Conservation (phyloP, 2,113 vertebrate species). For the Grallaria varia region DNA sequence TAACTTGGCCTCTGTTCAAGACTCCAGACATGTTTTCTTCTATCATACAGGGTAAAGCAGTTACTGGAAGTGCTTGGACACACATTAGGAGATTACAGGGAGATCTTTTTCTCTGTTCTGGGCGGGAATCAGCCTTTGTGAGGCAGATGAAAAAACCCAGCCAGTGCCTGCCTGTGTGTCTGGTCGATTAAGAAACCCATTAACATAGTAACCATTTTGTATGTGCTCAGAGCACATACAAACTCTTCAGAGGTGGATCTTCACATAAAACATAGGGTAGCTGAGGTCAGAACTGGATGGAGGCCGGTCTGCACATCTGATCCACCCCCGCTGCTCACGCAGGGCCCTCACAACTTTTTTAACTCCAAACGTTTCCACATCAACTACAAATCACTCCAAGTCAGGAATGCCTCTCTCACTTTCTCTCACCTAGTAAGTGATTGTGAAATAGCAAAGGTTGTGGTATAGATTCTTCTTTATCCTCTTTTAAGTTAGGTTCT, state of each 20-base stretch:
- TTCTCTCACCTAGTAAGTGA: not conserved
- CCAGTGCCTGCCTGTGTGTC: not conserved
- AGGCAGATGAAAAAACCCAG: not conserved
- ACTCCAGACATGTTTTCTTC: not conserved
- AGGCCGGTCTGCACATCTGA: not conserved
- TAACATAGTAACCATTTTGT: too few relatives aligned
- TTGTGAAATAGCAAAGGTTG: not conserved
- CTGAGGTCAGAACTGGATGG: not conserved
- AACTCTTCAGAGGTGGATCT: not conserved
- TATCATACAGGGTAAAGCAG: not conserved
- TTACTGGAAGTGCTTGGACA: not conserved
- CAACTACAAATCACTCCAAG: rapidly evolving
- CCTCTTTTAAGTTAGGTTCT: not conserved
- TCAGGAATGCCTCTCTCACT: not conserved
- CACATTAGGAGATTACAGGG: not conserved
- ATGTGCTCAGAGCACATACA: not conserved
- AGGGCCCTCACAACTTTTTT: not conserved
- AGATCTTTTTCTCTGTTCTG: not conserved
- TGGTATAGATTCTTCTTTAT: not conserved
- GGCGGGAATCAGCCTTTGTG: not conserved
- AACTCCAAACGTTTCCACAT: not conserved
- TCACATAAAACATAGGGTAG: not conserved
- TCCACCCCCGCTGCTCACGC: not conserved
- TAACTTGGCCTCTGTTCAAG: not conserved
- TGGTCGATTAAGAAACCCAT: not conserved